These are phyloP conservation scores for Dryobotodes eremita DNA, from an alignment of 2,888 invertebrate genomes.

Conservation along the genomic window DNA sequence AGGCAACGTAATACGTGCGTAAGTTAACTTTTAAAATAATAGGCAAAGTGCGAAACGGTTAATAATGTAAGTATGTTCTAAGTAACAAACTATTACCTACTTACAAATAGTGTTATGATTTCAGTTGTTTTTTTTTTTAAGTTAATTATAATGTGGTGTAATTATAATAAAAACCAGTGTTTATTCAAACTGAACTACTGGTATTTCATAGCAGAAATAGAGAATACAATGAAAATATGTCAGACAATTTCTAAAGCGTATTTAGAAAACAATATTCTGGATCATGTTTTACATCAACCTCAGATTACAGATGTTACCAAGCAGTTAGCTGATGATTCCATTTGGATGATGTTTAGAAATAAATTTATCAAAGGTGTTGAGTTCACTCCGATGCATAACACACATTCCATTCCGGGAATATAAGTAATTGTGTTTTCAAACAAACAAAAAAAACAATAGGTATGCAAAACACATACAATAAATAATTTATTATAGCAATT, in stretches of 20 bases:
- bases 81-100: too few species aligned
- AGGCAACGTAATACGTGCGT: slow-evolving; percentile 3
- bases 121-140: too few species aligned
- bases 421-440: not conserved
- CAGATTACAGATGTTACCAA: not conserved
- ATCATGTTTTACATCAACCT: not conserved
- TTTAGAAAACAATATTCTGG: not conserved
- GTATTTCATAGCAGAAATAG: too few species aligned
- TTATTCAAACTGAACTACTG: too few species aligned
- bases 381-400: too few species aligned
- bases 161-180: too few species aligned
- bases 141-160: too few species aligned
- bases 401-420: not conserved
- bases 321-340: not conserved
- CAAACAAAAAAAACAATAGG: not conserved
- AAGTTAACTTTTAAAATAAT: not conserved
- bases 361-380: not conserved
- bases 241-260: not conserved
- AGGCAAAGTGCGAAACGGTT: slow-evolving; percentile 2
- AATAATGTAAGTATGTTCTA: not conserved
- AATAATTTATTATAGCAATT: not conserved
- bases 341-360: not conserved
- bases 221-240: not conserved
- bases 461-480: too few species aligned
- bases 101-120: not conserved